These are phyloP conservation scores for Sphecodes monilicornis DNA, from an alignment of 2,888 invertebrate species.

Conservation along the genomic window DNA sequence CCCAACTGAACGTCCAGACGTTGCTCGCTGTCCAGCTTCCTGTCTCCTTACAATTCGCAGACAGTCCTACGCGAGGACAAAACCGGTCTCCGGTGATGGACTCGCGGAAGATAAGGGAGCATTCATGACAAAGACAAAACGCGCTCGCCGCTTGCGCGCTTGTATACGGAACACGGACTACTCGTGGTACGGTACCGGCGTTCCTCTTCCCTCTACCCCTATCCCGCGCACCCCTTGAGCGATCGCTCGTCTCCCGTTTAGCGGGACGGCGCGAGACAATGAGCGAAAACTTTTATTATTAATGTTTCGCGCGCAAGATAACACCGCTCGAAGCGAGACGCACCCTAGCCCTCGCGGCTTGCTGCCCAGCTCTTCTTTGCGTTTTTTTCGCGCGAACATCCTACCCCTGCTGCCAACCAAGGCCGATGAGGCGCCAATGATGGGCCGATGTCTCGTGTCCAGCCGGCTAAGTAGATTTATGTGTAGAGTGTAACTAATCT, in stretches of 20 bases:
- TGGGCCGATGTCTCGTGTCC: not conserved
- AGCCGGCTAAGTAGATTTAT: no score
- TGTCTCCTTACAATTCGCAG: constrained; percentile 83
- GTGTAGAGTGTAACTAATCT: no score
- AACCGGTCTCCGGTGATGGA: constrained; percentile 77
- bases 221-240: constrained; percentile 47
- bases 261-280: constrained; percentile 72
- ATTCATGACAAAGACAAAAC: constrained; percentile 82
- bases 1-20: constrained; percentile 78
- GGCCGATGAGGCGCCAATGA: no score
- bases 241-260: constrained; percentile 68
- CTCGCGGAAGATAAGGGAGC: constrained; percentile 78
- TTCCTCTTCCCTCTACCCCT: constrained; percentile 29
- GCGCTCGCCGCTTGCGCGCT: constrained; percentile 49
- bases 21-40: constrained; percentile 80
- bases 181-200: constrained; percentile 36
- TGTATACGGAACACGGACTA: constrained; percentile 46
- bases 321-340: constrained; percentile 54
- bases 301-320: constrained; percentile 73
- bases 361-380: constrained; percentile 33
- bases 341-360: constrained; percentile 20
- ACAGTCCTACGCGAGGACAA: constrained; percentile 78
- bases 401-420: constrained; percentile 6
- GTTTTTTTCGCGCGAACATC: constrained; percentile 16
- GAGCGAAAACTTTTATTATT: constrained; percentile 79